Conservation (phyloP, 1,140 invertebrate species). For the Cotesia vestalis region DNA sequence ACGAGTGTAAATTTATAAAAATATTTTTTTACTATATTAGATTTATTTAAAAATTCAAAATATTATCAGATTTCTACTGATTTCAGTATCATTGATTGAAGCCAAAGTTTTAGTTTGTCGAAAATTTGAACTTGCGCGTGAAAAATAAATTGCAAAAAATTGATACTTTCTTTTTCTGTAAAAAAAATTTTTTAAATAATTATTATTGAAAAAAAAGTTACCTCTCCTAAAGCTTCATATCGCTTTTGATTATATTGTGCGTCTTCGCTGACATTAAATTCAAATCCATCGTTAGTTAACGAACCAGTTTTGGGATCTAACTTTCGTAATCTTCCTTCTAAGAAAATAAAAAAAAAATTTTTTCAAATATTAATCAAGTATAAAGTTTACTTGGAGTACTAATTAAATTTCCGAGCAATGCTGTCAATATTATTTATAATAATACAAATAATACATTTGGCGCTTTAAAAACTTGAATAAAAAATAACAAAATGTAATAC, state of each 20-base stretch:
- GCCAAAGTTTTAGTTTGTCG: no score
- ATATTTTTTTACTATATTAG: no score
- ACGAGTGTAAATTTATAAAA: no score
- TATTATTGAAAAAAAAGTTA: conserved; percentile 43
- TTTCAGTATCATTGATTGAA: no score
- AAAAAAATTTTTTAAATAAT: no score
- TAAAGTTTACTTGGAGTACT: not conserved
- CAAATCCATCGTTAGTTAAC: conserved; percentile 66
- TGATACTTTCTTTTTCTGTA: no score
- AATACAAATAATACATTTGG: conserved; percentile 23
- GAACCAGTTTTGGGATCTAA: conserved; percentile 19
- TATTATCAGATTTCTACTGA: no score
- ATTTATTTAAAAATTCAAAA: no score
- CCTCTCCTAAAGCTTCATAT: conserved; percentile 77
- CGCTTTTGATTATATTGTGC: conserved; percentile 73
- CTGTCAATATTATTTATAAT: not conserved
- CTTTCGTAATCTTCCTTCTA: conserved; percentile 33
- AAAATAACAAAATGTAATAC: conserved; percentile 45
- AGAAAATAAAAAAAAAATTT: conserved; percentile 40
- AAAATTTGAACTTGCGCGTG: no score
- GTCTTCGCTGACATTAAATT: conserved; percentile 71
- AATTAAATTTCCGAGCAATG: not conserved
- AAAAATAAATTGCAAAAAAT: no score
- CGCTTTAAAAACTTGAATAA: not conserved
- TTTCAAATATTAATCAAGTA: not conserved